Base-by-base conservation (phyloP, 2,888 invertebrate species). In the Lordiphosa andalusiaca region DNA sequence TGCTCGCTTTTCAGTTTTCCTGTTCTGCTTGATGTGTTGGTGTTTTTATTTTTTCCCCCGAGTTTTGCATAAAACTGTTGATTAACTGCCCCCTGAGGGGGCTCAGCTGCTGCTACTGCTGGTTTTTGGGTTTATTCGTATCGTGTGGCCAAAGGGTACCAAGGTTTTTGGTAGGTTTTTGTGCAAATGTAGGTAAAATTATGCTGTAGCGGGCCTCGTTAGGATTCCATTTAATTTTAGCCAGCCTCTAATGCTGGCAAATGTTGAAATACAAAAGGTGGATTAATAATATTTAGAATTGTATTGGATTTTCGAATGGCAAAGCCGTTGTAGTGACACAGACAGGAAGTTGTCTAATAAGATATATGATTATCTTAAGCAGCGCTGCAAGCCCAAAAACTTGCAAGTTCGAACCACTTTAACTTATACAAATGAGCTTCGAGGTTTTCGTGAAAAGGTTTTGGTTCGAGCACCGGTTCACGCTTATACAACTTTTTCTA, bases 1-100 rank as follows among this genome's bases (percentile, higher is more conserved):
- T 84, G 77, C 74, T 84, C 81, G 77, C 73, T 71, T 81, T 84
- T 84, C 69, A 84, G n/a, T 77, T 77, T 84, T 84, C 77, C 81
- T 76, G 77, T 84, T 78, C 81, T 78, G 84, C 64, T 73, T 47
- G 42, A 25, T 64, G 65, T 37, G 38, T 13, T 30, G 23, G 9
- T 37, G 6, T 59, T 41, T 46, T 73, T 59, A 36, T 46, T 73
- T 71, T 16, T 16, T 2, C 16, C 16, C 16, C 16, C 62, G 44
- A 67, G 77, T 77, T 78, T 84, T 78, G 84, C 84, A 81, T 84
- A 84, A 78, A 73, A 67, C 82, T 71, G 82, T 84, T 84, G 84
- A 77, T 77, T 81, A 84, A 76, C 81, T 62, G 65, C 65, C 33
- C 77, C 76, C 67, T 36, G 62, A 68, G 84, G 74, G 67, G 64